Percentiles rank a stretch among this genome's conserved stretches.
Conservation (phyloP, 1,140 invertebrate species). For the Eumeta japonica region DNA sequence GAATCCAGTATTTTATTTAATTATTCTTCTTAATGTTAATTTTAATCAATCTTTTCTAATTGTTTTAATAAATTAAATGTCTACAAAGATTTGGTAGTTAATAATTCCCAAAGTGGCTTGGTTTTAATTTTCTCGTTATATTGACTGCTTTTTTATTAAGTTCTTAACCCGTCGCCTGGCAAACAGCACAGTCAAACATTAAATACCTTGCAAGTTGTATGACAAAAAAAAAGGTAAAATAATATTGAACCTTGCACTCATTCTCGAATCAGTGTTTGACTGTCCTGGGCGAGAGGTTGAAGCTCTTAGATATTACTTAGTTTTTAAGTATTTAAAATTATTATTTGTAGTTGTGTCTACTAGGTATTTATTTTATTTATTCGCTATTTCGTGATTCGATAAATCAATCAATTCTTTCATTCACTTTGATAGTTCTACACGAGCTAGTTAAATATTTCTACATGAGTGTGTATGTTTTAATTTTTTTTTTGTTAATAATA, state of each 20-base stretch:
- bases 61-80: constrained; percentile 20
- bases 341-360: constrained; percentile 51
- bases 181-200: no score
- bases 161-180: no score
- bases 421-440: no score
- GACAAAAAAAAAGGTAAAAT: no score
- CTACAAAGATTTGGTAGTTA: constrained; percentile 10
- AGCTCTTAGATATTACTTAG: constrained; percentile 29
- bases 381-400: constrained; percentile 45
- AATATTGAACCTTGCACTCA: no score
- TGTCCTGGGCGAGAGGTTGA: constrained; percentile 13
- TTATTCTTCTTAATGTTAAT: constrained; percentile 34
- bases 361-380: constrained; percentile 48
- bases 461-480: no score
- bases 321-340: constrained; percentile 50
- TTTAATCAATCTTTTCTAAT: constrained; percentile 18
- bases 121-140: no score
- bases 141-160: no score
- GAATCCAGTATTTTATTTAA: constrained; percentile 46
- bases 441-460: no score
- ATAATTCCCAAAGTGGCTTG: constrained; percentile 14
- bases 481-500: no score
- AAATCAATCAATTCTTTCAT: no score
- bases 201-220: no score
- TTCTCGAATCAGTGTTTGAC: constrained; percentile 14